Base-by-base conservation (phyloP, 2,888 invertebrate genomes). In the Dyspetes luteomarginatus region DNA sequence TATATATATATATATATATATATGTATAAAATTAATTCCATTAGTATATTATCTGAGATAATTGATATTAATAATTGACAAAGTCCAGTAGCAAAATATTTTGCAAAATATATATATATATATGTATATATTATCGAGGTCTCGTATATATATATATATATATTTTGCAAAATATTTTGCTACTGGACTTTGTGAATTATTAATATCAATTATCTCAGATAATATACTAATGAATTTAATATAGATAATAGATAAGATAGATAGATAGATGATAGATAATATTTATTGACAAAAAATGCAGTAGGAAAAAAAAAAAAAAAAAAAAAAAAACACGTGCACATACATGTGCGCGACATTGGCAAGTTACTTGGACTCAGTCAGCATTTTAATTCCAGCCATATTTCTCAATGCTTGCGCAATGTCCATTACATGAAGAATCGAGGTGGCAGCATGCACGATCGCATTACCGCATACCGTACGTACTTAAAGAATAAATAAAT, bases 361-460 rank as follows among this genome's bases (percentile, higher is more conserved):
- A 71, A 75, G 68, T 78, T 76, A 71, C 30, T 83, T 58, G 74
- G 82, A 84, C 83, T 67, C 83, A 17, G 78, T 80, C 82, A 83
- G 85, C 85, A 84, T 85, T 82, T 84, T 81, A 83, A 84, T 83
- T 80, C 82, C 68, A 73, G 79, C 82, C 48, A 85, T 83, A 82
- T 85, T 84, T 83, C 85, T 76, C 82, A 85, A 85, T 78, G 79
- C 80, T 84, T 84, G 82, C 83, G 83, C 82, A 84, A 85, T 77
- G 56, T 48, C 64, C 72, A 78, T 79, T 78, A 78, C 76, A 79
- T 84, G 79, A n/a, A n/a, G n/a, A n/a, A 81, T 82, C 78, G 78
- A 78, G 67, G 67, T 58, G 71, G 65, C n/a, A n/a, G n/a, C 41
- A 67, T 75, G 73, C 52, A 75, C 69, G 67, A 62, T 69, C 75